A percentile compares a stretch with the other conserved stretches of the same genome.
These are phyloP conservation scores for Rhabdomys dilectus DNA, from an alignment of 2,113 vertebrate species.

Conservation along the genomic window DNA sequence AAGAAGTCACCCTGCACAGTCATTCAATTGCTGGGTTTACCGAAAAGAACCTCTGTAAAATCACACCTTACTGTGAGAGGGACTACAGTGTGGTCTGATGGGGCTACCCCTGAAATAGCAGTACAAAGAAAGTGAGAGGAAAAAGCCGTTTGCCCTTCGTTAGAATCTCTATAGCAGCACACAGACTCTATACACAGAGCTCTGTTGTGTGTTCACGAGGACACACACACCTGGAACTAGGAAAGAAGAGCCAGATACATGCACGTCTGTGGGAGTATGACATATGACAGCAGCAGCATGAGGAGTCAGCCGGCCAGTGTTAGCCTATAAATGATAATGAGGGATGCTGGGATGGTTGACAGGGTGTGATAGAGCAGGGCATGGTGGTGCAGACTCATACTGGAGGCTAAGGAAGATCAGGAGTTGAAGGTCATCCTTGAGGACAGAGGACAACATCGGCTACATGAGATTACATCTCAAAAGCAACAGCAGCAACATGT, in stretches of 20 bases:
- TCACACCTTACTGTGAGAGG: neutral
- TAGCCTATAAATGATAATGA: neutral
- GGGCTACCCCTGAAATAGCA: neutral
- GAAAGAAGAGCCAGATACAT: neutral
- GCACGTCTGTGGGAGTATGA: neutral
- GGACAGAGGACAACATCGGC: neutral
- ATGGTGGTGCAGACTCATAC: neutral
- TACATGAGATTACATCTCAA: neutral
- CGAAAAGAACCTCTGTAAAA: conserved; percentile 1
- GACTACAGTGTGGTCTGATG: neutral
- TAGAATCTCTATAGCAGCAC: neutral
- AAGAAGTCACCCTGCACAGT: neutral
- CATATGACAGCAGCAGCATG: neutral
- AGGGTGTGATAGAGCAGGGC: neutral
- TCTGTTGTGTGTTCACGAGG: neutral
- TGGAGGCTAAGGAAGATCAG: neutral
- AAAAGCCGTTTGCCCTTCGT: neutral
- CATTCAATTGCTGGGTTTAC: neutral
- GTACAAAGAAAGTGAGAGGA: too few species aligned
- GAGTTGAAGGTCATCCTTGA: neutral
- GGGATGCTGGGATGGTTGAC: neutral
- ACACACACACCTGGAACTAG: neutral
- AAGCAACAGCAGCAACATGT: neutral
- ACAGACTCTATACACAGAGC: neutral
- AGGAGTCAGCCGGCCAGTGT: neutral